Evolutionary conservation across 2,888 invertebrate species (phyloP).

Genomic region (Sthenelais limicola): DNA sequence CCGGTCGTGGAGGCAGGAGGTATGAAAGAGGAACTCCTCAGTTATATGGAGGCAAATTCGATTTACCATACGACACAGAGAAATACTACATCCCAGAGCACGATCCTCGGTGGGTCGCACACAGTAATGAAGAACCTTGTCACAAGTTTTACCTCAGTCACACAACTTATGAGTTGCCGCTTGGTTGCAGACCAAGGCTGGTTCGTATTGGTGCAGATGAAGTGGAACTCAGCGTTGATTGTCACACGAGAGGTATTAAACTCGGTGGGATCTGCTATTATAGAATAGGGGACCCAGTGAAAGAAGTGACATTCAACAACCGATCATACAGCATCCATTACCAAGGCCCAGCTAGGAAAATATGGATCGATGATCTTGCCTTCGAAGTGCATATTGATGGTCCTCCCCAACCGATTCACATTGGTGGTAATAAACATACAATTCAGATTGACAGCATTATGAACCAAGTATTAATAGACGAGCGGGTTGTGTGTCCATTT

Average conservation of each 20-base stretch:
- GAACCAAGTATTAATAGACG: conserved; percentile 87
- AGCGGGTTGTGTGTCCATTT: conserved; percentile 79
- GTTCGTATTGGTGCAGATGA: conserved; percentile 50
- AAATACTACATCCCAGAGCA: conserved; percentile 46
- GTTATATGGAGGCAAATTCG: not conserved
- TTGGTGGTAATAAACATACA: conserved; percentile 86
- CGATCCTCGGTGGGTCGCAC: conserved; percentile 47
- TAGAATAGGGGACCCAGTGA: conserved; percentile 63
- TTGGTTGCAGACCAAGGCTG: conserved; percentile 54
- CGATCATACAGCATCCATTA: conserved; percentile 58
- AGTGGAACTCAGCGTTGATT: conserved; percentile 59
- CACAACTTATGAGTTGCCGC: conserved; percentile 60
- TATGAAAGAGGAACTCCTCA: not conserved
- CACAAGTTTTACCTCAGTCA: conserved; percentile 67
- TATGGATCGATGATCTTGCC: conserved; percentile 68
- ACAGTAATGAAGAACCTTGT: not conserved
- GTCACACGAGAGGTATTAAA: conserved; percentile 57
- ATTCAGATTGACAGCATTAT: conserved; percentile 89
- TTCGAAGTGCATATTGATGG: conserved; percentile 68
- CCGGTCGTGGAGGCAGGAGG: not conserved
- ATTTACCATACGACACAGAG: conserved; percentile 46
- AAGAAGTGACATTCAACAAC: conserved; percentile 58
- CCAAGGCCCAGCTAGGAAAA: conserved; percentile 60
- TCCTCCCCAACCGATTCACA: conserved; percentile 77
- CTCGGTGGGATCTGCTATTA: conserved; percentile 63